Evolutionary conservation across 2,888 invertebrate species (phyloP).

Genomic region (Synanthedon formicaeformis): DNA sequence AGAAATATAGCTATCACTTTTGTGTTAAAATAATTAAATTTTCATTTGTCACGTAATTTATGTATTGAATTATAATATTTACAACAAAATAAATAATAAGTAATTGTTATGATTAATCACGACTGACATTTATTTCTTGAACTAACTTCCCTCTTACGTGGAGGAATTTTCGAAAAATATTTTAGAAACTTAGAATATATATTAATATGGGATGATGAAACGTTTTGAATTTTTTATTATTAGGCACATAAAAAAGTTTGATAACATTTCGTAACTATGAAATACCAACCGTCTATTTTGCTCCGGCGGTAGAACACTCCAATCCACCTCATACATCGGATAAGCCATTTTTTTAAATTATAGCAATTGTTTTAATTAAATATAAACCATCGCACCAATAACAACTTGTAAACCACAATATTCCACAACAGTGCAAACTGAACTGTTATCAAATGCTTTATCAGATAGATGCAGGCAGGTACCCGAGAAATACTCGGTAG

Average conservation of each 20-base stretch:
- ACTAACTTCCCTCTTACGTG: too few relatives aligned
- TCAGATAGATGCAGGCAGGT: conserved; percentile 61
- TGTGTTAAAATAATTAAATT: too few relatives aligned
- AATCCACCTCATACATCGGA: conserved; percentile 81
- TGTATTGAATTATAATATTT: background rate
- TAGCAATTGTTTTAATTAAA: conserved; percentile 18
- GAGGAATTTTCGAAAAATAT: too few relatives aligned
- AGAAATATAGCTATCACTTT: too few relatives aligned
- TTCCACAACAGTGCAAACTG: conserved; percentile 52
- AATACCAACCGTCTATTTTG: conserved; percentile 81
- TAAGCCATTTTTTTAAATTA: conserved; percentile 51
- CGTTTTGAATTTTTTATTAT: background rate
- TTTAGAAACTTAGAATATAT: too few relatives aligned
- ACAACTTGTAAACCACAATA: conserved; percentile 31
- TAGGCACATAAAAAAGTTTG: background rate
- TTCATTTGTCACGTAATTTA: background rate
- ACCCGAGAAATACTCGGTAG: conserved; percentile 61
- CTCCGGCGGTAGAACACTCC: conserved; percentile 88
- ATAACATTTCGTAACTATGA: conserved; percentile 5
- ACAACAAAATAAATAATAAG: background rate
- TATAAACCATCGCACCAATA: conserved; percentile 39
- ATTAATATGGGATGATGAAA: too few relatives aligned
- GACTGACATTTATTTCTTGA: too few relatives aligned
- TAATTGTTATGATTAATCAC: background rate
- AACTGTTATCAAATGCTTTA: conserved; percentile 66